These are phyloP conservation scores for Cyanocitta stelleri DNA, from an alignment of 2,113 vertebrate species.

Conservation along the genomic window DNA sequence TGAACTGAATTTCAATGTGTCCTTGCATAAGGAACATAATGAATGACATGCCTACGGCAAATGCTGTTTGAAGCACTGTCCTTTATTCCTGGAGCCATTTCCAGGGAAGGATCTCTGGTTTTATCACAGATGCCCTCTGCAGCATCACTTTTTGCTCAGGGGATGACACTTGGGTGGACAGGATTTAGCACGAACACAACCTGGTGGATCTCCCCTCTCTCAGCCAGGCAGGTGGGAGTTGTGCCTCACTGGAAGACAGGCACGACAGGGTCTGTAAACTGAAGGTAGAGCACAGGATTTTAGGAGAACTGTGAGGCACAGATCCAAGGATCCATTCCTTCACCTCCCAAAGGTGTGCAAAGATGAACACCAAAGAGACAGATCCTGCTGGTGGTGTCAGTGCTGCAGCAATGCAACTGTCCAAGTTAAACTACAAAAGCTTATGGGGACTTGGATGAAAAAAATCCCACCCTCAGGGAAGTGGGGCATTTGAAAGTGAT, in stretches of 20 bases:
- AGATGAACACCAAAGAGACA: neutral
- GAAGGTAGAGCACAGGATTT: neutral
- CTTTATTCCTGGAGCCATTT: neutral
- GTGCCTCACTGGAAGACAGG: neutral
- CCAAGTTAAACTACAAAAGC: neutral
- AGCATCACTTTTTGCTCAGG: neutral
- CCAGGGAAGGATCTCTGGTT: neutral
- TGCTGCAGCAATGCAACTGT: neutral
- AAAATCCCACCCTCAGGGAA: neutral
- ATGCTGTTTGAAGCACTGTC: neutral
- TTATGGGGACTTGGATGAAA: neutral
- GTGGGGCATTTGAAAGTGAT: neutral
- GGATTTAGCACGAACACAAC: neutral
- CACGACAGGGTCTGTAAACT: neutral
- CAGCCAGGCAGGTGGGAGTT: neutral
- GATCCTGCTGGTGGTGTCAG: accelerated
- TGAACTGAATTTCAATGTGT: conserved; percentile 26
- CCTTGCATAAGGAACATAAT: conserved; percentile 4
- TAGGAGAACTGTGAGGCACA: neutral
- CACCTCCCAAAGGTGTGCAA: neutral
- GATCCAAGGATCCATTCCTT: neutral
- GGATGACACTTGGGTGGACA: neutral
- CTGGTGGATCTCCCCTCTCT: neutral
- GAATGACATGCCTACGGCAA: neutral
- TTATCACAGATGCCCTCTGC: neutral